These are phyloP conservation scores for Pelusios castaneus DNA, from an alignment of 2,113 vertebrate species.

Conservation along the genomic window DNA sequence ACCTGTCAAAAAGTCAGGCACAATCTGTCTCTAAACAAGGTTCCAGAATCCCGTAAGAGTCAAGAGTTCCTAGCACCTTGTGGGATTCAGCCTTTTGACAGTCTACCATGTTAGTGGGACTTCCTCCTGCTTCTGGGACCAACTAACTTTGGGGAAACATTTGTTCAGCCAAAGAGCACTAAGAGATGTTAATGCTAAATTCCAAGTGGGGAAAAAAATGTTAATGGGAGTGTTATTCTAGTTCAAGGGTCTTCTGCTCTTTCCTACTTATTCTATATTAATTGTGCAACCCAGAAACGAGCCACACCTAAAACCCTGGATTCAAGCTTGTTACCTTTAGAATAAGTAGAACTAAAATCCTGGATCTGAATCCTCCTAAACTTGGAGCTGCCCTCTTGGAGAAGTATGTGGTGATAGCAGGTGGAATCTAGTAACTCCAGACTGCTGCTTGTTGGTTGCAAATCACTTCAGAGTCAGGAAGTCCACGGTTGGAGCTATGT, in stretches of 20 bases:
- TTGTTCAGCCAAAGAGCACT: not conserved
- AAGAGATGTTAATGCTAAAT: not conserved
- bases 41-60: too few species aligned
- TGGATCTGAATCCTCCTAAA: not conserved
- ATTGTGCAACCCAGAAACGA: not conserved
- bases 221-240: not conserved
- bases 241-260: not conserved
- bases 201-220: not conserved
- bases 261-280: not conserved
- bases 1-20: not conserved
- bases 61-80: not conserved
- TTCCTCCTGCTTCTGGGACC: not conserved
- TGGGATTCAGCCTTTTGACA: not conserved
- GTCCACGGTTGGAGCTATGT: too few species aligned
- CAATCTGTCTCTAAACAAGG: not conserved
- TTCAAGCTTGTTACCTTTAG: not conserved
- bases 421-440: too few species aligned
- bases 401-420: too few species aligned
- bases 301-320: fast-evolving
- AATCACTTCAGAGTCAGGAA: too few species aligned
- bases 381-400: too few species aligned
- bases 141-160: not conserved
- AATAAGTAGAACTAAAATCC: not conserved
- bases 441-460: too few species aligned
- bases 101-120: not conserved